Percentiles rank a stretch among this genome's conserved stretches.
Conservation (phyloP, 1,140 invertebrate genomes). For the Aethina tumida region DNA sequence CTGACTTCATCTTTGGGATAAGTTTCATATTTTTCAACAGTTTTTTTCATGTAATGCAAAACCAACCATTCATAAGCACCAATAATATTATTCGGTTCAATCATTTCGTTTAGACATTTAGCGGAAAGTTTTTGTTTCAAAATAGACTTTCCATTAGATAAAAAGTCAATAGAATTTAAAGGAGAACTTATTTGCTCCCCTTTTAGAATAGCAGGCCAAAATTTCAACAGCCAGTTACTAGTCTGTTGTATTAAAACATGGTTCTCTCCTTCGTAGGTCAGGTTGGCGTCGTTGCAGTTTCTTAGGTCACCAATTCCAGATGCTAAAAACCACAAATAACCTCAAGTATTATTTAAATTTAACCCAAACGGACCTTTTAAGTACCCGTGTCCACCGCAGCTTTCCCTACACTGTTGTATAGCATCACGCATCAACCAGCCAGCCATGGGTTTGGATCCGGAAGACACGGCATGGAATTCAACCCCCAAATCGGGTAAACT, state of each 20-base stretch:
- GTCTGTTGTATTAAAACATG: conserved; percentile 92
- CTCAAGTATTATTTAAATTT: neutral
- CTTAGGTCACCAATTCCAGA: conserved; percentile 72
- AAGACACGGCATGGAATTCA: conserved; percentile 89
- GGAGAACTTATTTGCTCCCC: conserved; percentile 43
- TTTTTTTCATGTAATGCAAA: conserved; percentile 64
- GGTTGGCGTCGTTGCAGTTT: conserved; percentile 83
- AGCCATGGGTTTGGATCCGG: conserved; percentile 74
- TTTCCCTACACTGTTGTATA: conserved; percentile 85
- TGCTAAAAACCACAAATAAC: conserved; percentile 36
- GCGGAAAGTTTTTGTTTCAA: conserved; percentile 39
- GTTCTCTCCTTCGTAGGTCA: conserved; percentile 94
- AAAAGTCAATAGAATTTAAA: conserved; percentile 51
- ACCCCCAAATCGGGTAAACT: conserved; percentile 34
- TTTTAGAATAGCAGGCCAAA: conserved; percentile 44
- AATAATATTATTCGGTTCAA: conserved; percentile 52
- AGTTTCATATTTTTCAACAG: conserved; percentile 50
- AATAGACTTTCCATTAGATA: conserved; percentile 46
- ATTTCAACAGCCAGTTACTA: conserved; percentile 75
- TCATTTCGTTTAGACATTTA: conserved; percentile 37
- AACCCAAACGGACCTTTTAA: conserved; percentile 48
- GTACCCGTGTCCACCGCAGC: conserved; percentile 79
- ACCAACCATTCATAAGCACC: conserved; percentile 74
- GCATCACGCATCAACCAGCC: conserved; percentile 76
- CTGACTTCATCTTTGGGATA: conserved; percentile 46